Conservation (phyloP, 35 echinoderm and acorn worm species). For the Anneissia japonica region DNA sequence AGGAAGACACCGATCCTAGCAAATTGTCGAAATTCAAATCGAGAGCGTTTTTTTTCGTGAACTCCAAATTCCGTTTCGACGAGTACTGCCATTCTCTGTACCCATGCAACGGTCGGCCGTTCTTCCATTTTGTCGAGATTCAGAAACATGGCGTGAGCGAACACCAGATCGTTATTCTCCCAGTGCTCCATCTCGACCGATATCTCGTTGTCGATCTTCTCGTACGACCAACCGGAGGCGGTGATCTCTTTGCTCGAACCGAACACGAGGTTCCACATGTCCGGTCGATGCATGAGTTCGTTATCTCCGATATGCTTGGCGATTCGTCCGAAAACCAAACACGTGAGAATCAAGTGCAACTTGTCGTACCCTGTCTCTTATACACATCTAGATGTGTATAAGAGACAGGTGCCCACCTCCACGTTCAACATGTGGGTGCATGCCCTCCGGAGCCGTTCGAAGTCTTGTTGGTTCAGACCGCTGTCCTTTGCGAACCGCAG, state of each 20-base stretch:
- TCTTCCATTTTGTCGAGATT: no score
- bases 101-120: background rate
- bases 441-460: background rate
- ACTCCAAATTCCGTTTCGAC: background rate
- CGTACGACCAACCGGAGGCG: background rate
- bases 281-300: no score
- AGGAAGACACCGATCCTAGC: background rate
- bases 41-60: background rate
- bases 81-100: background rate
- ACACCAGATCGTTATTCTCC: background rate
- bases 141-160: background rate
- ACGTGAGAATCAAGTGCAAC: background rate
- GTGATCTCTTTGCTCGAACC: background rate
- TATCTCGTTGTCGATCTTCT: background rate
- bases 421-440: background rate
- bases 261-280: no score
- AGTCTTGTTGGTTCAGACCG: background rate
- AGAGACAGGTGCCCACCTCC: background rate
- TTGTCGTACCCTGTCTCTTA: no score
- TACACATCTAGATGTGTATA: no score
- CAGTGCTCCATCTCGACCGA: background rate
- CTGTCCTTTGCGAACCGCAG: no score
- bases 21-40: background rate
- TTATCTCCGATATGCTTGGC: background rate
- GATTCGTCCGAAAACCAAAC: background rate